Base-by-base conservation (phyloP, 2,113 vertebrate genomes). In the Penelope pileata region DNA sequence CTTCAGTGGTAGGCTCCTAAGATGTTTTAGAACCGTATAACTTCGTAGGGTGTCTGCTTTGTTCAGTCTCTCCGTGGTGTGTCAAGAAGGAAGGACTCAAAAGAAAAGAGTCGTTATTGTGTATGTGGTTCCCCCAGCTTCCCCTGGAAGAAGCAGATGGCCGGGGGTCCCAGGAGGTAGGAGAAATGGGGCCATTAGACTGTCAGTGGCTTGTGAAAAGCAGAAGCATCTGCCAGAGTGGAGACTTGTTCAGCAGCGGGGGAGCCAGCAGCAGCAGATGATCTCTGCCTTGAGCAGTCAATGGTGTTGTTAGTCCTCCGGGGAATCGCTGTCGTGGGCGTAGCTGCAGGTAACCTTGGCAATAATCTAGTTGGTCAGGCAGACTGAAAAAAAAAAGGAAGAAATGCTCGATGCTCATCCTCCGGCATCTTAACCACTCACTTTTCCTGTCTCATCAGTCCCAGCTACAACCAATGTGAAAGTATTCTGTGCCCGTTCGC, bases 101-200 rank as follows among this genome's bases (percentile, higher is more conserved):
- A 82, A 50, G 19, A 90, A 74, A 77, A 83, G 62, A 56, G 89
- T 69, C 45, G 73, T 80, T 82, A 51, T 60, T 86, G 45, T 90
- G 54, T 75, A 23, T 69, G 82, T 85, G 86, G 43, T 91, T 95
- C 94, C 68, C 58, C 51, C 74, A 76, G 56, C 87, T 95, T 83
- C 40, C 83, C 54, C 68, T 91, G 87, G 69, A 93, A 92, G 94
- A 84, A 96, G 91, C 96, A 95, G 90, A 93, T 94, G 91, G 92
- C 91, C 47, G 75, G 78, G 84, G 83, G 74, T 97, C 95, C 87
- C 86, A 6, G 75, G 93, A 96, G 92, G 72, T 90, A 86, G 77
- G 66, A 92, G 82, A 90, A 91, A 83, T 86, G 94, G 80, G 93
- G 79, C 94, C 86, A 54, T 95, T 96, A 87, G 89, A 48, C 79